phyloP scores from a whole-genome alignment of 2,888 invertebrate genomes.

The Xanthorhoe spadicearia region DNA sequence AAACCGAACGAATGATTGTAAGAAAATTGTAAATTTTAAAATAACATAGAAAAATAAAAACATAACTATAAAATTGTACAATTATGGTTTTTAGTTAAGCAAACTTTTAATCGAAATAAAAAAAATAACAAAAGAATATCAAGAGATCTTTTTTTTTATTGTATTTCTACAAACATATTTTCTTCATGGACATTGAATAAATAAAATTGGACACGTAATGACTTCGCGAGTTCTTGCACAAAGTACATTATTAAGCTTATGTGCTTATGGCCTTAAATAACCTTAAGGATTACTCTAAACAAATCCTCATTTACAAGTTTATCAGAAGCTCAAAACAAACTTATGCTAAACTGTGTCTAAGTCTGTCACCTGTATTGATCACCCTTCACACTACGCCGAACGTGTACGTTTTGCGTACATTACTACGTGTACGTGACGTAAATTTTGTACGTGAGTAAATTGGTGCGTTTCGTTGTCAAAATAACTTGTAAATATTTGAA shows the following conservation, averaged over 20 bases:
- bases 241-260: too few species aligned
- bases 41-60: neutral
- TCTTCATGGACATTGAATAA: too few species aligned
- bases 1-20: neutral
- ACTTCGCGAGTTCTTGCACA: too few species aligned
- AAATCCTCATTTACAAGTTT: conserved; percentile 29
- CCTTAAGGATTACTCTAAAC: too few species aligned
- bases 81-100: too few species aligned
- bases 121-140: too few species aligned
- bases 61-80: neutral
- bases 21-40: too few species aligned
- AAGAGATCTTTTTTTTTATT: too few species aligned
- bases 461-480: neutral
- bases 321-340: conserved; percentile 39
- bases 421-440: conserved; percentile 10
- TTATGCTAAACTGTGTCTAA: conserved; percentile 46
- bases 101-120: too few species aligned
- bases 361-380: conserved; percentile 26
- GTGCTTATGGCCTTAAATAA: too few species aligned
- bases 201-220: too few species aligned
- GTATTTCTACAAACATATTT: too few species aligned
- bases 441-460: conserved; percentile 2
- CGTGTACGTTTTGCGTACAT: conserved; percentile 8
- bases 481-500: neutral
- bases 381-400: conserved; percentile 21